A percentile compares a stretch with the other conserved stretches of the same genome.
Evolutionary conservation across 2,113 vertebrate species (phyloP).

Genomic region (Pogona vitticeps): DNA sequence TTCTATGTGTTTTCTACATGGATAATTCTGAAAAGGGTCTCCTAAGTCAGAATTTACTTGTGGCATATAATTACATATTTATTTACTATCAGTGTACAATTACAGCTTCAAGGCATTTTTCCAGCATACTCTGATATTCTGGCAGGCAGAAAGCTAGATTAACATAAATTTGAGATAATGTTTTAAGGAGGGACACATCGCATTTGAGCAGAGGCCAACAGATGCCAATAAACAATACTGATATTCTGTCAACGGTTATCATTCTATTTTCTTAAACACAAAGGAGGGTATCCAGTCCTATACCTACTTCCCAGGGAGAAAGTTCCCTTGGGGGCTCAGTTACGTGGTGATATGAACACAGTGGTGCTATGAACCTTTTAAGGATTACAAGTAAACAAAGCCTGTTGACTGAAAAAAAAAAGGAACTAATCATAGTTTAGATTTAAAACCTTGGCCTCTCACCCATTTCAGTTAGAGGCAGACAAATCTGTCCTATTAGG

Average conservation of each 20-base stretch:
- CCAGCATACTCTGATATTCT: neutral
- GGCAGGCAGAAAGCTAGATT: neutral
- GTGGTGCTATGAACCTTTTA: neutral
- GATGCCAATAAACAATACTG: neutral
- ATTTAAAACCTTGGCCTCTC: neutral
- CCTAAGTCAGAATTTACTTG: no score
- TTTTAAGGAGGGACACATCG: neutral
- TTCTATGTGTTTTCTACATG: no score
- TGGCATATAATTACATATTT: neutral
- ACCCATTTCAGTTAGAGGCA: neutral
- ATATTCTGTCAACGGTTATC: neutral
- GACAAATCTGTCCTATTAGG: neutral
- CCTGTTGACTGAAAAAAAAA: neutral
- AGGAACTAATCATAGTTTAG: neutral
- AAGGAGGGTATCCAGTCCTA: neutral
- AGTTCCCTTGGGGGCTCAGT: neutral
- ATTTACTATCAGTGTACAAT: neutral
- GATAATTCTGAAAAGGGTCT: no score
- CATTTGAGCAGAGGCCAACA: neutral
- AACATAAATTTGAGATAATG: neutral
- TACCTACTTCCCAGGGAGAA: neutral
- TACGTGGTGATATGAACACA: neutral
- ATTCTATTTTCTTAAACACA: neutral
- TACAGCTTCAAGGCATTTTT: neutral
- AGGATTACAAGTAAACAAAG: neutral